Evolutionary conservation across 1,140 invertebrate genomes (phyloP), one percentile per base, ranked within the genome.

Genomic region (Holcopasites calliopsidis): DNA sequence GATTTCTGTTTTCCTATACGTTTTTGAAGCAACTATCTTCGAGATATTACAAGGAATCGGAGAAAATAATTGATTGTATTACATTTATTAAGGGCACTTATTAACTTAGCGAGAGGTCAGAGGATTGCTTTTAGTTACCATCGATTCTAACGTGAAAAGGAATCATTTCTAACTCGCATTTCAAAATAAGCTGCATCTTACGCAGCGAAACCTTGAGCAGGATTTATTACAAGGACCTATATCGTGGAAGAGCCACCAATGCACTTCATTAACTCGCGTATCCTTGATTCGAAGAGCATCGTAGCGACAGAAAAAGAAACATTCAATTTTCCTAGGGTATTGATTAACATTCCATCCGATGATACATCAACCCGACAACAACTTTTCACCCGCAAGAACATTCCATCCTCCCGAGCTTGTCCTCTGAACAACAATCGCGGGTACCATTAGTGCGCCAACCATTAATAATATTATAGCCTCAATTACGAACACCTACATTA

Each of bases 1-100:
- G 60, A 75, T 69, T 81, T 73, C 65, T 50, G 64, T 81, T 77
- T 68, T 49, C 55, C 52, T 31, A 35, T 38, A 16, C n/a, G 16
- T 47, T 47, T 47, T n/a, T 47, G 44, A n/a, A n/a, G n/a, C 16
- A n/a, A 11, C 44, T 47, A 47, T 47, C 68, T 35, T 28, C 66
- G 16, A 26, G 44, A 47, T 64, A 64, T 44, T 26, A 40, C 16
- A 47, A 47, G 40, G 40, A 64, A 28, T 47, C 42, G 60, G 4
- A 62, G 49, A 26, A 21, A 47, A 47, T 10, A 23, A 31, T 7
- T 40, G 60, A 42, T 44, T 40, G 26, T 16, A 13, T 16, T 16
- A 64, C 3, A 18, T 47, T 16, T 16, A 13, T n/a, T 47, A 0
- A n/a, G n/a, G n/a, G n/a, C n/a, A n/a, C n/a, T n/a, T n/a, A n/a